Evolutionary conservation across 2,797 vertebrate genomes (phyloP), one percentile per base, ranked within the genome.

Genomic region (Chanos chanos): DNA sequence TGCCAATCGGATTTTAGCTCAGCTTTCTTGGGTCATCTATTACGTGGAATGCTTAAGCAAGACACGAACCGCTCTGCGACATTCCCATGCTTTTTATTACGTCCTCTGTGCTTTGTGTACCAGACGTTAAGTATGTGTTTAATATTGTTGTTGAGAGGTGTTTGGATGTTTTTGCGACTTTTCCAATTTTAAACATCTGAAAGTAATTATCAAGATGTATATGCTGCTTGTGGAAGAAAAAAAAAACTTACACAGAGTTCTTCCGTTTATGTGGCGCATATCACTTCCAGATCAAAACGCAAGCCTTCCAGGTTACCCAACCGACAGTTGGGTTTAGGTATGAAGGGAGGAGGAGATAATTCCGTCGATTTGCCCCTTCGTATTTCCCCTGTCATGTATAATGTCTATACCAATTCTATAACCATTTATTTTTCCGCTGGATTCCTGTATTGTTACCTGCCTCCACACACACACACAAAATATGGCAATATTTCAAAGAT

Each of bases 241-340:
- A 37, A 16, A 0, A 3, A 22, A 54, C 30, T 8, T 16, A 50
- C 13, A 10, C 28, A 58, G 16, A 22, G 10, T 49, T 16, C 16
- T 33, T 12, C 53, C 27, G 7, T 19, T 30, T 4, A 44, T 34
- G 16, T 36, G 27, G 18, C 15, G 9, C 6, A 12, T 33, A 33
- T 34, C 47, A 74, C 71, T 77, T 83, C 66, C 76, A 81, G 66
- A 67, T 58, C 56, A 65, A 34, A 54, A 59, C 31, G 51, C 69
- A 67, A 31, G 68, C 54, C 70, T 71, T 80, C 71, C 75, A 79
- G 72, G 69, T 78, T 77, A 33, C 66, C 41, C 10, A 19, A 55
- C 8, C 6, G 21, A 16, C 16, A 27, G 30, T 28, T 19, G 4
- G 8, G 51, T 55, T 41, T 12, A n/a, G 7, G 62, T n/a, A n/a